Conservation (phyloP, 1,140 invertebrate species). For the Dendroctonus valens region DNA sequence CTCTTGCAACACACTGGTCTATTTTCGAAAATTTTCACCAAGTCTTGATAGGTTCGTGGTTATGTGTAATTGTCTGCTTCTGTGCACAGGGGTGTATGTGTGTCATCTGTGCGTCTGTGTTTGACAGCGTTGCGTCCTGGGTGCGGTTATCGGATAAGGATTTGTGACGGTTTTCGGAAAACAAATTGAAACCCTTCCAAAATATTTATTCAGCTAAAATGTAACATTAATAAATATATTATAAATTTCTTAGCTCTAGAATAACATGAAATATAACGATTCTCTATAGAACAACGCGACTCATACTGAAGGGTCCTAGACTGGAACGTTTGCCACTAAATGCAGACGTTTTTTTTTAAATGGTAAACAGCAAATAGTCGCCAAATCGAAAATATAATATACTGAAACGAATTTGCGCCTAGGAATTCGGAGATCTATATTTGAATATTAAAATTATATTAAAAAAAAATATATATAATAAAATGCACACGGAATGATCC, state of each 20-base stretch:
- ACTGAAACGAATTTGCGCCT: constrained; percentile 3
- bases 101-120: too few species aligned
- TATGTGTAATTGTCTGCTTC: too few species aligned
- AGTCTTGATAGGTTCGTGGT: too few species aligned
- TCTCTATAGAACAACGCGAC: constrained; percentile 14
- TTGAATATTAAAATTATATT: constrained; percentile 6
- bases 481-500: neutral
- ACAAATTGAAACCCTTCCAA: constrained; percentile 31
- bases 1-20: too few species aligned
- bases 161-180: too few species aligned
- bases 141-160: too few species aligned
- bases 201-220: constrained; percentile 38
- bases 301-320: constrained; percentile 4
- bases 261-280: constrained; percentile 22
- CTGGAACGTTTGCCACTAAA: constrained; percentile 9
- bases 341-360: neutral
- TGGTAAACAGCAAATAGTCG: neutral
- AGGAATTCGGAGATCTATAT: constrained; percentile 1
- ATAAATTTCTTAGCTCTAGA: constrained; percentile 30
- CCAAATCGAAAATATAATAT: constrained; percentile 5
- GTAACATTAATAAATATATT: constrained; percentile 40
- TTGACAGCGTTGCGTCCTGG: too few species aligned
- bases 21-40: too few species aligned
- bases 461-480: neutral
- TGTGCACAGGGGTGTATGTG: too few species aligned